Evolutionary conservation across 2,797 vertebrate genomes (phyloP).

Genomic region (Micromesistius poutassou): DNA sequence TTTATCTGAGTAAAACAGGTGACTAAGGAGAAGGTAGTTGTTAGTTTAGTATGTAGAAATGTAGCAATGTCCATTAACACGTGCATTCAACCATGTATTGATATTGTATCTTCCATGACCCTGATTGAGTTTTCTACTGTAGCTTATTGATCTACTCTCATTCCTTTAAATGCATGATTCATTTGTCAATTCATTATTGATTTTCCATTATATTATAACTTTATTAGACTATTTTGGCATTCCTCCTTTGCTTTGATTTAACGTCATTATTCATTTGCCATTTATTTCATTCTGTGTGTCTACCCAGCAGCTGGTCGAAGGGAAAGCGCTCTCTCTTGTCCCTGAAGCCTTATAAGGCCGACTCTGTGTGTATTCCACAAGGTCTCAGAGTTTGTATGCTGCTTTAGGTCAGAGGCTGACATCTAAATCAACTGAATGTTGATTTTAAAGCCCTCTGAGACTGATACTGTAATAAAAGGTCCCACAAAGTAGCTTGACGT

Average conservation of each 20-base stretch:
- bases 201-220: neutral
- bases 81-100: neutral
- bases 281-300: neutral
- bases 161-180: neutral
- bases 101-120: neutral
- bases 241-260: neutral
- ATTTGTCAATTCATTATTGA: neutral
- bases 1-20: neutral
- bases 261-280: neutral
- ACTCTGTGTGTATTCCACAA: neutral
- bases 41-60: neutral
- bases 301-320: neutral
- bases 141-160: neutral
- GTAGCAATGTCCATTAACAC: neutral
- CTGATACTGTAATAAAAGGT: neutral
- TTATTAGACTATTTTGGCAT: neutral
- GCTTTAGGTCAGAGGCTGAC: neutral
- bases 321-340: neutral
- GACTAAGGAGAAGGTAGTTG: neutral
- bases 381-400: neutral
- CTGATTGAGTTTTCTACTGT: neutral
- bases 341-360: neutral
- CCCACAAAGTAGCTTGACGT: neutral
- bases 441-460: constrained; percentile 1
- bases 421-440: constrained; percentile 2